Evolutionary conservation across 2,797 vertebrate species (phyloP).

Genomic region (Trichosurus vulpecula): DNA sequence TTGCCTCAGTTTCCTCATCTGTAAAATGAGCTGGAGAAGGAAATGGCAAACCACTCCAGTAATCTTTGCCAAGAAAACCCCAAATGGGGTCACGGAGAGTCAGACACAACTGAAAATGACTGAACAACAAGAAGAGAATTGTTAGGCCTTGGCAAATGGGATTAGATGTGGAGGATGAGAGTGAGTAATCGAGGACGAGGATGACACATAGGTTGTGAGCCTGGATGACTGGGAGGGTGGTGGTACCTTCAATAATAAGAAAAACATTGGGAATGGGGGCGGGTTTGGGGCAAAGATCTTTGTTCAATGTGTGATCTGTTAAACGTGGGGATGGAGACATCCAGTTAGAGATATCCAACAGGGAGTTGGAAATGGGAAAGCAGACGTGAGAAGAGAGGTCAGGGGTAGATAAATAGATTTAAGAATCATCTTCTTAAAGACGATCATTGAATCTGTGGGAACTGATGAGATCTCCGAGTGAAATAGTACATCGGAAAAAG

Average conservation of each 20-base stretch:
- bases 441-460: neutral
- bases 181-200: neutral
- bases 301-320: neutral
- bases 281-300: neutral
- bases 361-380: neutral
- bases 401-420: neutral
- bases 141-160: neutral
- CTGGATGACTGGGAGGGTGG: too few species aligned
- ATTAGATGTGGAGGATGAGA: neutral
- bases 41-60: neutral
- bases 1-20: neutral
- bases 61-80: neutral
- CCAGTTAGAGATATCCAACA: neutral
- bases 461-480: neutral
- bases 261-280: neutral
- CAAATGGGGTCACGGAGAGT: neutral
- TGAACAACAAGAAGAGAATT: neutral
- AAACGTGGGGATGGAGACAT: neutral
- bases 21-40: too few species aligned
- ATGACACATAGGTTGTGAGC: too few species aligned
- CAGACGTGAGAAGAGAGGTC: neutral
- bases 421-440: neutral
- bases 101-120: neutral
- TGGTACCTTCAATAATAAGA: too few species aligned
- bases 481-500: too few species aligned